Conservation (phyloP, 1,140 invertebrate genomes). For the Trichogramma pretiosum region DNA sequence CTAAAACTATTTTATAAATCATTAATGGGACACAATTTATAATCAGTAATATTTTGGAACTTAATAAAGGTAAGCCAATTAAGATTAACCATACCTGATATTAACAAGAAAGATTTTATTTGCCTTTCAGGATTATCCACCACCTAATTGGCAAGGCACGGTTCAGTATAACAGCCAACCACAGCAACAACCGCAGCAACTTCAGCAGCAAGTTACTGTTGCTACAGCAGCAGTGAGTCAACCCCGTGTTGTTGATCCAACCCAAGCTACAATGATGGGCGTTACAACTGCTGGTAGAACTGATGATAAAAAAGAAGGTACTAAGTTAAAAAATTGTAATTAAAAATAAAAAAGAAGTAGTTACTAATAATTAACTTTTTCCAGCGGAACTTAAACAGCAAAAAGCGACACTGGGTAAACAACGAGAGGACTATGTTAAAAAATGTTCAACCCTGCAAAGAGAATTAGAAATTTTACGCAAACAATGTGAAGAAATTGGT, state of each 20-base stretch:
- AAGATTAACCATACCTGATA: no score
- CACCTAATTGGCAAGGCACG: conserved; percentile 37
- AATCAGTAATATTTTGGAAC: not conserved
- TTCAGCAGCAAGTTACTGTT: conserved; percentile 26
- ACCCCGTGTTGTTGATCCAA: conserved; percentile 26
- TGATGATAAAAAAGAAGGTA: conserved; percentile 45
- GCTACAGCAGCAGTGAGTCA: conserved; percentile 19
- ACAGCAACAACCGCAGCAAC: conserved; percentile 18
- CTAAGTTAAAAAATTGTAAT: conserved; percentile 6
- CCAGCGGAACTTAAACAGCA: conserved; percentile 72
- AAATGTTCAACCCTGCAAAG: conserved; percentile 61
- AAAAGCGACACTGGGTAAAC: conserved; percentile 64
- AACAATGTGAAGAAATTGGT: conserved; percentile 65
- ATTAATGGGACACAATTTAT: no score
- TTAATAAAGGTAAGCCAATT: no score
- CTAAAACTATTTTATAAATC: no score
- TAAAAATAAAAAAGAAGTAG: conserved; percentile 2
- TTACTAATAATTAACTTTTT: conserved; percentile 27
- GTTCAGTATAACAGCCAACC: conserved; percentile 39
- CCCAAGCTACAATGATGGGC: conserved; percentile 23
- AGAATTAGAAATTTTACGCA: conserved; percentile 65
- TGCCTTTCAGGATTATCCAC: conserved; percentile 38
- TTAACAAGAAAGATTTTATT: no score
- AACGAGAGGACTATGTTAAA: conserved; percentile 68
- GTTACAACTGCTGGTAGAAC: conserved; percentile 30